Base-by-base conservation (phyloP, 2,113 vertebrate species). In the Otocyon megalotis region DNA sequence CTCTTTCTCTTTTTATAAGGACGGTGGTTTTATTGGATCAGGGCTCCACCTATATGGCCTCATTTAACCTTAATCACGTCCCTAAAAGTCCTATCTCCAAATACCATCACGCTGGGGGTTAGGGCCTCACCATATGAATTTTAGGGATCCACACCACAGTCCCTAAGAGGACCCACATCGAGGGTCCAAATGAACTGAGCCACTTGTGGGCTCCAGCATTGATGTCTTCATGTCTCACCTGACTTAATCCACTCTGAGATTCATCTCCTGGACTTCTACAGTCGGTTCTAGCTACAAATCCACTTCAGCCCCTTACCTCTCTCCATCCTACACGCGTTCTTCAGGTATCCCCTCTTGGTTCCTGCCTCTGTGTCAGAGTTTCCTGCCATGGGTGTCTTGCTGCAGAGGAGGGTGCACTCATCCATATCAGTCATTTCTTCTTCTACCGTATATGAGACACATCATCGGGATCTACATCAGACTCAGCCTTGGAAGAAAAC, bases 161-260 rank as follows among this genome's bases (percentile, higher is more conserved):
- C 24, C 1, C 3, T 26, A 58, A 19, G 15, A 43, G 60, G 53
- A 32, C 11, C 35, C 11, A 3, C 32, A 12, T 19, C 69, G 35
- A 77, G 11, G 4, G 1, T 4, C 30, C 11, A 0, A 16, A 15
- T 32, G n/a, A 84, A 28, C 4, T 9, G 28, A 54, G 10, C 5
- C 11, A 22, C 24, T 28, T 65, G 16, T 32, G n/a, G 84, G 37
- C 30, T 54, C 63, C 19, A 76, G 26, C 30, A 30, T 5, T 15
- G 19, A 62, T 11, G 13, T 60, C 22, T 85, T 79, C 26, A 60
- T 26, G 16, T 30, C 13, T 84, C 50, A 10, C 19, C n/a, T 63
- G 53, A 62, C 53, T 77, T n/a, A 28, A 54, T 24, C 69, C 37
- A 24, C 14, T 58, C 35, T 60, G 37, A 11, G 20, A 22, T 54